These are phyloP conservation scores for Chymomyza costata DNA, from an alignment of 1,140 invertebrate genomes.

Conservation along the genomic window DNA sequence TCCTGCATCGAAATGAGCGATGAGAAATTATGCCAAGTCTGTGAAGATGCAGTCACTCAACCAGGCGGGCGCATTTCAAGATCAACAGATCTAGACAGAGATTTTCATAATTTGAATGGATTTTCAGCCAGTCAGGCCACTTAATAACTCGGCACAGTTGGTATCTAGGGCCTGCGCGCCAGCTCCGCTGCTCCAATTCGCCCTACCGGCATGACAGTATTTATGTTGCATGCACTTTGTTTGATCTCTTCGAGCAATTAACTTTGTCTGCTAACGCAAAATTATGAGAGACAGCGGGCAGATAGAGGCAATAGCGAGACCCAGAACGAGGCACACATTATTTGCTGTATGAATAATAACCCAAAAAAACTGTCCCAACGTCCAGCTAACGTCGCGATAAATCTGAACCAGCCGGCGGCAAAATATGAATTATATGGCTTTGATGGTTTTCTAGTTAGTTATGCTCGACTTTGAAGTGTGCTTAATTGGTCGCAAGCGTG, in stretches of 20 bases:
- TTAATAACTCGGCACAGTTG: conserved; percentile 37
- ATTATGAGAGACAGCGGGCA: conserved; percentile 17
- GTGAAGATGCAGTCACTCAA: background rate
- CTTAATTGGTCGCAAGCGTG: conserved; percentile 46
- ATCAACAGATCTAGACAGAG: conserved; percentile 47
- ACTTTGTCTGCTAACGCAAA: conserved; percentile 49
- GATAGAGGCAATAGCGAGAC: background rate
- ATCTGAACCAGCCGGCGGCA: background rate
- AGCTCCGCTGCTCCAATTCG: conserved; percentile 20
- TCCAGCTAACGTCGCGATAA: too few relatives aligned
- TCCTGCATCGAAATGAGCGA: conserved; percentile 60
- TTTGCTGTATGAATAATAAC: conserved; percentile 14
- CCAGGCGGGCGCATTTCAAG: conserved; percentile 39
- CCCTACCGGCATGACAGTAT: conserved; percentile 21
- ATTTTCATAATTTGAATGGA: conserved; percentile 42
- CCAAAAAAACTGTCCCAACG: conserved; percentile 20
- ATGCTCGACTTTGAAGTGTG: conserved; percentile 54
- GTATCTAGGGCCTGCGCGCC: background rate
- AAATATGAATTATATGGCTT: conserved; percentile 30
- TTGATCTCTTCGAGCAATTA: conserved; percentile 68
- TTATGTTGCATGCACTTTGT: conserved; percentile 73
- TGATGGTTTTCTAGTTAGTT: conserved; percentile 37
- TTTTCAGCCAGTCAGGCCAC: conserved; percentile 16
- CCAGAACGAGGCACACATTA: too few relatives aligned
- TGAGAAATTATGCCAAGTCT: conserved; percentile 67